Evolutionary conservation across 2,797 vertebrate species (phyloP).

Genomic region (Cuniculus paca): DNA sequence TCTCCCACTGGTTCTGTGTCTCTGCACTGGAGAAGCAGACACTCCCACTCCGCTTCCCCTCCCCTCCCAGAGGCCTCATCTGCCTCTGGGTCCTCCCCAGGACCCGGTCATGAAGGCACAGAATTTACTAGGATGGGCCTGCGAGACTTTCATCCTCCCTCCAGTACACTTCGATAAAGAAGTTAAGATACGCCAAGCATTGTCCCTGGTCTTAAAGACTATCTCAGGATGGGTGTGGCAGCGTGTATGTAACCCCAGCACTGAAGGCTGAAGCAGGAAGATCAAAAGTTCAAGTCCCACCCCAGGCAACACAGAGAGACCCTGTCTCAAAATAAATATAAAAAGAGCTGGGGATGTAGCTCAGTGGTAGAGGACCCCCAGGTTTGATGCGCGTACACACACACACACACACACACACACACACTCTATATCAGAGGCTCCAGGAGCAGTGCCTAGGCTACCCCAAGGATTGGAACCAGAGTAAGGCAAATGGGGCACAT

Average conservation of each 20-base stretch:
- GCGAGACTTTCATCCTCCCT: not conserved
- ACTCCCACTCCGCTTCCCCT: not conserved
- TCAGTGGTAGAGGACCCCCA: not conserved
- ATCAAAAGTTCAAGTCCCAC: not conserved
- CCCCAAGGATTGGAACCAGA: not conserved
- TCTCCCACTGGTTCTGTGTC: not conserved
- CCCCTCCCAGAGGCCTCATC: not conserved
- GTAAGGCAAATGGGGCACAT: not conserved
- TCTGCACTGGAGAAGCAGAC: not conserved
- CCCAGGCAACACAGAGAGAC: not conserved
- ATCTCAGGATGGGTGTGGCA: not conserved
- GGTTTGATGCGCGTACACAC: not conserved
- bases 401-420: not conserved
- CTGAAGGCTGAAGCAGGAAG: not conserved
- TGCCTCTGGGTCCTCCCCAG: not conserved
- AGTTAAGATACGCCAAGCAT: not conserved
- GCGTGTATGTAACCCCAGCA: not conserved
- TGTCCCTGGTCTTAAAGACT: not conserved
- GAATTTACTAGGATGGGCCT: too few relatives aligned
- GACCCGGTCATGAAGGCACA: not conserved
- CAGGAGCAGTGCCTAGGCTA: not conserved
- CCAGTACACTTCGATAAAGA: not conserved
- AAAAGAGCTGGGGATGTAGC: not conserved
- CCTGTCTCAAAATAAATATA: not conserved
- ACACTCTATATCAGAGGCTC: not conserved